Percentiles rank a stretch among this genome's conserved stretches.
phyloP scores from a whole-genome alignment of 2,113 vertebrate genomes.

The Canis aureus region DNA sequence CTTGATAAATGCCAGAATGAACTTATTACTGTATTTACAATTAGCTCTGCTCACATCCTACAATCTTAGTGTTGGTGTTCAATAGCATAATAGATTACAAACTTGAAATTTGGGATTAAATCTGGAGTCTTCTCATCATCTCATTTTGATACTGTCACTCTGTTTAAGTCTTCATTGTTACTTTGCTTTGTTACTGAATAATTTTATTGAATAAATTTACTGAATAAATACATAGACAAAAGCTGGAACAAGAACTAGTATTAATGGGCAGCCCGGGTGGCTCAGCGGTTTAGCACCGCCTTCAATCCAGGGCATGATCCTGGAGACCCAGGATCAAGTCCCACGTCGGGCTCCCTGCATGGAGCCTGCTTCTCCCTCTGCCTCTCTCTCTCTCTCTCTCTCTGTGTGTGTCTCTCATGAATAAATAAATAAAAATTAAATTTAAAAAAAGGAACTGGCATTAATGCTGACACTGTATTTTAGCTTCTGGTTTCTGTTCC shows the following conservation, averaged over 20 bases:
- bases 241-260: background rate
- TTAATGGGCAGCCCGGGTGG: background rate
- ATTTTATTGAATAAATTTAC: background rate
- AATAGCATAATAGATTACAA: background rate
- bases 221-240: background rate
- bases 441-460: background rate
- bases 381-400: too few relatives aligned
- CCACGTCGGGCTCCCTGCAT: too few relatives aligned
- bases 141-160: background rate
- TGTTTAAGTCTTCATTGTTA: background rate
- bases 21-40: background rate
- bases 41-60: background rate
- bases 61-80: background rate
- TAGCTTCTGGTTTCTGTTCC: background rate
- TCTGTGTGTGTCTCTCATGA: too few relatives aligned
- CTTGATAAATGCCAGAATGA: background rate
- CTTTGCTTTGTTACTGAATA: background rate
- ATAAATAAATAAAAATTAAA: too few relatives aligned
- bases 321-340: too few relatives aligned
- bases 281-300: too few relatives aligned
- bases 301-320: too few relatives aligned
- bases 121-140: background rate
- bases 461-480: background rate
- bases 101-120: background rate
- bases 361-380: too few relatives aligned